A percentile compares a stretch with the other conserved stretches of the same genome.
These are phyloP conservation scores for Morpho deidamia DNA, from an alignment of 2,888 invertebrate species.

Conservation along the genomic window DNA sequence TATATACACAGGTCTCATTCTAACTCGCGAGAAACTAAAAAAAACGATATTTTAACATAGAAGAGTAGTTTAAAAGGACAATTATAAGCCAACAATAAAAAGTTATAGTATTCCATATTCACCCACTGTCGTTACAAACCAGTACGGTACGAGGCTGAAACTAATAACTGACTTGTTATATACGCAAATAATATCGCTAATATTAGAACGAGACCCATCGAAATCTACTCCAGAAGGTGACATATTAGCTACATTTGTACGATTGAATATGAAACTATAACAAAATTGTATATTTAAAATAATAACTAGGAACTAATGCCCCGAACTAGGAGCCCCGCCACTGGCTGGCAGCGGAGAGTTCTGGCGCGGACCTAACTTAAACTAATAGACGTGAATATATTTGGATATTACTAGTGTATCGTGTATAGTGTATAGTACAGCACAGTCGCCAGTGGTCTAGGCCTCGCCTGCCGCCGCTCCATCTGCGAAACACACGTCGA, in stretches of 20 bases:
- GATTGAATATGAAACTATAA: constrained; percentile 20
- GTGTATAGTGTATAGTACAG: no score
- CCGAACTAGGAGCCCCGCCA: constrained; percentile 45
- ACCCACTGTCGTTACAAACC: no score
- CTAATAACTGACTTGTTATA: no score
- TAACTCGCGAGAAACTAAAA: neutral
- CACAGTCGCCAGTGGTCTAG: constrained; percentile 53
- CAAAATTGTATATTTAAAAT: constrained; percentile 2
- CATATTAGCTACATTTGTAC: constrained; percentile 57
- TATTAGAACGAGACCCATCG: constrained; percentile 20
- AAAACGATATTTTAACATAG: neutral
- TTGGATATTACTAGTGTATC: constrained; percentile 41
- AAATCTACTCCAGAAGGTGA: constrained; percentile 61
- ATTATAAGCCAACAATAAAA: no score
- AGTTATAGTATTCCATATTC: no score
- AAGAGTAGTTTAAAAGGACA: neutral
- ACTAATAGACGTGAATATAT: constrained; percentile 14
- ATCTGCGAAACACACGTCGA: constrained; percentile 30
- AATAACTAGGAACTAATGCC: constrained; percentile 42
- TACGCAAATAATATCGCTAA: no score
- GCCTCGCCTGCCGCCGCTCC: constrained; percentile 56
- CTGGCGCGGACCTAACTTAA: neutral
- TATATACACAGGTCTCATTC: constrained; percentile 15
- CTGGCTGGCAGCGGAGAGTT: constrained; percentile 28
- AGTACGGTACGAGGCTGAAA: no score